phyloP scores from a whole-genome alignment of 2,888 invertebrate genomes.

The Tribolium freemani region DNA sequence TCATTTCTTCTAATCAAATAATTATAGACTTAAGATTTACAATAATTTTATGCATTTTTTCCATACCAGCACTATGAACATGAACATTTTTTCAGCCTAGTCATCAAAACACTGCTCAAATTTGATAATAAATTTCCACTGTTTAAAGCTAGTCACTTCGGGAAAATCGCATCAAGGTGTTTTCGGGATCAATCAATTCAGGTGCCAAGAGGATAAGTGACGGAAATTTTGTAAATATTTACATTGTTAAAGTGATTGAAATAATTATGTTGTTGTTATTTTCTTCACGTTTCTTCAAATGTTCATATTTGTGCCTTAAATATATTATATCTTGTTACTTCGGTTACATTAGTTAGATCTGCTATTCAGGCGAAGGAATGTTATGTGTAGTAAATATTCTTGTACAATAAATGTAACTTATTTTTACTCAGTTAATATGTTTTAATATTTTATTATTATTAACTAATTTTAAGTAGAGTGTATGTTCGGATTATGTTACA shows the following conservation, averaged over 20 bases:
- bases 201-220: slow-evolving; percentile 36
- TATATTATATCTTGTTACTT: slow-evolving; percentile 36
- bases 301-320: slow-evolving; percentile 56
- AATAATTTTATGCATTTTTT: slow-evolving; percentile 38
- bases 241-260: slow-evolving; percentile 34
- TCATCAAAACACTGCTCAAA: slow-evolving; percentile 38
- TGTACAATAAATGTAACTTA: slow-evolving; percentile 59
- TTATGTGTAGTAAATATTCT: slow-evolving; percentile 55
- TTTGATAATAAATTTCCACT: slow-evolving; percentile 28
- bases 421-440: slow-evolving; percentile 60
- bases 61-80: slow-evolving; percentile 49
- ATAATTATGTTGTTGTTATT: slow-evolving; percentile 25
- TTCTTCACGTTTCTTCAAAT: slow-evolving; percentile 46
- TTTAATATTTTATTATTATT: slow-evolving; percentile 61
- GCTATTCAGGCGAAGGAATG: slow-evolving; percentile 56
- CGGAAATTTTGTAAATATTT: slow-evolving; percentile 39
- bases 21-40: slow-evolving; percentile 33
- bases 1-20: slow-evolving; percentile 14
- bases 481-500: slow-evolving; percentile 60
- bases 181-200: slow-evolving; percentile 34
- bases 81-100: slow-evolving; percentile 41
- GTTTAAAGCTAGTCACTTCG: slow-evolving; percentile 32
- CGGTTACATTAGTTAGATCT: slow-evolving; percentile 38
- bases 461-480: slow-evolving; percentile 56
- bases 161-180: slow-evolving; percentile 14